phyloP scores from a whole-genome alignment of 2,888 invertebrate species.

The Ganaspis brasiliensis region DNA sequence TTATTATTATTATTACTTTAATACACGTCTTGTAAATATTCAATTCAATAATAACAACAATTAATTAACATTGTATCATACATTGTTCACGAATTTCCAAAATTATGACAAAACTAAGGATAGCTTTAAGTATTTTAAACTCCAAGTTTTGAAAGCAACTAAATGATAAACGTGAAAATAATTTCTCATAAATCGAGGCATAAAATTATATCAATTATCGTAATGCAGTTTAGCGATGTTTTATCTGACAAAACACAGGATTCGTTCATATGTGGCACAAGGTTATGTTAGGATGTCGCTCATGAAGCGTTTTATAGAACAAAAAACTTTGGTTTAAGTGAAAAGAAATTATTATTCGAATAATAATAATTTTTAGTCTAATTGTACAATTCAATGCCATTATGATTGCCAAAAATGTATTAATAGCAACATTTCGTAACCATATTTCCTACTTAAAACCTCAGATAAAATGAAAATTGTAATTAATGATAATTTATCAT shows the following conservation, averaged over 20 bases:
- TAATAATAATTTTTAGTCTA: neutral
- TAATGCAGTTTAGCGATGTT: neutral
- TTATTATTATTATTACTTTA: no score
- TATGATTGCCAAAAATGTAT: conserved; percentile 2
- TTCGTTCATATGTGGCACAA: neutral
- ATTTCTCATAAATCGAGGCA: neutral
- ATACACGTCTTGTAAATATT: no score
- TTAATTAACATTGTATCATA: no score
- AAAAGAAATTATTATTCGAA: neutral
- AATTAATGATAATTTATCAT: no score
- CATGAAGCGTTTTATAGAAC: conserved; percentile 1
- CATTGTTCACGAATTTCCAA: no score
- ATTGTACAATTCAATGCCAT: neutral
- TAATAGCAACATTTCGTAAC: conserved; percentile 15
- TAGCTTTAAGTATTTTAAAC: no score
- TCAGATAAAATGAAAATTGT: no score
- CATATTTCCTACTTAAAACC: no score
- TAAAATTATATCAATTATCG: conserved; percentile 11
- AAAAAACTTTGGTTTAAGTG: neutral
- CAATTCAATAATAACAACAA: no score
- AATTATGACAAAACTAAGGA: no score
- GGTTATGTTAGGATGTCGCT: conserved; percentile 1
- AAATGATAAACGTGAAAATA: neutral
- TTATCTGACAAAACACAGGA: neutral
- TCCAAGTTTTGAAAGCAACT: neutral